Evolutionary conservation across 1,140 invertebrate species (phyloP), one percentile per base, ranked within the genome.

Genomic region (Rhagoletis pomonella): DNA sequence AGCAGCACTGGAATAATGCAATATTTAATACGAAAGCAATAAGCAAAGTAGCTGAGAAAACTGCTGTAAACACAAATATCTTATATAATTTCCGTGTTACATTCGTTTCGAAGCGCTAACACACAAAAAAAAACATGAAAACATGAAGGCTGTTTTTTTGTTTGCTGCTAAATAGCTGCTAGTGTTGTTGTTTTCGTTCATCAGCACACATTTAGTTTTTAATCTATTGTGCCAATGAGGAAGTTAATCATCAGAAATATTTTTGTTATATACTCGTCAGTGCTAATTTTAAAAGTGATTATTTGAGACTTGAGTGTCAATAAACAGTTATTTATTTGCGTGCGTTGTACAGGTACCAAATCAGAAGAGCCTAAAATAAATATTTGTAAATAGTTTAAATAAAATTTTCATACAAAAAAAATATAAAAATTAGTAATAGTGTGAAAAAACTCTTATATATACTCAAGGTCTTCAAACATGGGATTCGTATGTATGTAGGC

Each of bases 101-200:
- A 47, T 7, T 17, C 44, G 62, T 62, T 14, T 60, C 14, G 7
- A 29, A 4, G 29, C 10, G 62, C 6, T 9, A n/a, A 86, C 1
- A 3, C 62, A n/a, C 29, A 19, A 62, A 60, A n/a, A n/a, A n/a
- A 86, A 86, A 86, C 86, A 86, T 86, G 86, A 86, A 86, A 86
- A 86, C 85, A 86, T 86, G 85, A 86, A 60, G 62, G 44, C 12
- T 42, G 39, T 60, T 86, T 62, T 12, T 60, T 42, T 14, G 29
- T 29, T 29, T 29, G 29, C 29, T 29, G 29, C 29, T 29, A 29
- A 29, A 29, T 67, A 14, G 12, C 4, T 62, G 4, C n/a, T 62
- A 4, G 9, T 14, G 12, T 14, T 62, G 9, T 62, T 62, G 29
- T 62, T 62, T n/a, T 14, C 73, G 1, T 50, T 55, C 73, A 55